These are phyloP conservation scores for Sapayoa aenigma DNA, from an alignment of 2,113 vertebrate genomes.

Conservation along the genomic window DNA sequence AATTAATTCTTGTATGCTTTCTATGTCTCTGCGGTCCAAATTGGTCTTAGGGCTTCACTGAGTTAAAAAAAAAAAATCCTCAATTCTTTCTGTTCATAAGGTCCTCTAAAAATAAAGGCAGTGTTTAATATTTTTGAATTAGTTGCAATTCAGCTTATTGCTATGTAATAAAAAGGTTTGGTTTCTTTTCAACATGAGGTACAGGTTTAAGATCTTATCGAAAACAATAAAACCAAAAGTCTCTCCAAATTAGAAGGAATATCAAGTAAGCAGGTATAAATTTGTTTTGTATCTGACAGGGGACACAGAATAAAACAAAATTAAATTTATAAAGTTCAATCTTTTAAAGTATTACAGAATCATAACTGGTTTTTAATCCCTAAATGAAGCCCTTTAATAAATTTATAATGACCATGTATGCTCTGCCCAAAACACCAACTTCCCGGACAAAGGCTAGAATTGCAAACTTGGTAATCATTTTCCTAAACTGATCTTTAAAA, in stretches of 20 bases:
- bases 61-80: not conserved
- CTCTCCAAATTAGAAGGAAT: not conserved
- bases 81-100: not conserved
- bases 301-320: not conserved
- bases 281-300: not conserved
- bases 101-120: not conserved
- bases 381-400: not conserved
- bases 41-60: not conserved
- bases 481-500: not conserved
- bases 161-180: not conserved
- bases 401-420: not conserved
- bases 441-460: not conserved
- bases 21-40: not conserved
- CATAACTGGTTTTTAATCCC: not conserved
- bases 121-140: not conserved
- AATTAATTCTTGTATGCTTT: not conserved
- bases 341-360: not conserved
- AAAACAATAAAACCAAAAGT: not conserved
- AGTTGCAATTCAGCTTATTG: not conserved
- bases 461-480: not conserved
- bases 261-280: not conserved
- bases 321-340: not conserved
- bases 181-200: not conserved
- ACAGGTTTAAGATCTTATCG: not conserved
- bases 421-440: not conserved